Base-by-base conservation (phyloP, 2,113 vertebrate genomes). In the Nothobranchius furzeri region DNA sequence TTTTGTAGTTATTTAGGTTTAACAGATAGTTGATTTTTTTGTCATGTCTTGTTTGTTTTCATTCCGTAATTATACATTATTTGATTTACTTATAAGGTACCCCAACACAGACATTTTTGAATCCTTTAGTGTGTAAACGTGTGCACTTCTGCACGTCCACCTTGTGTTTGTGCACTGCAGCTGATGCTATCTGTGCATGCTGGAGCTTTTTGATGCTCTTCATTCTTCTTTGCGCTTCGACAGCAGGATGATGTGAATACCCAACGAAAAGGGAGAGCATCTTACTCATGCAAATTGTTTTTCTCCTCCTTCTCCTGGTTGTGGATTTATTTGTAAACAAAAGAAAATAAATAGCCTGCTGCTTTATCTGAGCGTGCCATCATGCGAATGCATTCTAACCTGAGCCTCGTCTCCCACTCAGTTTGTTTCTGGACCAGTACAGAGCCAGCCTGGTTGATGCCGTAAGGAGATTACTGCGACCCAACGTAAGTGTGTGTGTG, bases 371-470 rank as follows among this genome's bases (percentile, higher is more conserved):
- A 15, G 70, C 57, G 66, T 59, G 46, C 84, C 78, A 88, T 92
- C 81, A 30, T 49, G 83, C 76, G 78, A 91, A 91, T 88, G 79
- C 81, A 90, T 92, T 91, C 89, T 91, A 92, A 90, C 85, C 83
- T 67, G 60, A 30, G 47, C 80, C 79, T 85, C 69, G 37, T 81
- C 78, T 86, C 25, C 72, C 58, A 30, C 60, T 54, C 87, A 99
- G 98, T 92, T 94, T 99, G 91, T 99, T 99, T 91, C 95, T 99
- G 88, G 96, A 99, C 96, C 96, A 70, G 94, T 98, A 96, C 94
- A 94, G 98, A 96, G 93, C 92, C 92, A 95, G 94, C 92, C 94
- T 99, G 91, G 97, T 96, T 93, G 95, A 96, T 94, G 96, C 97
- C 90, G 93, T 99, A 94, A 96, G 95, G 91, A 96, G 96, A 97